Evolutionary conservation across 2,888 invertebrate genomes (phyloP).

Genomic region (Rhingia rostrata): DNA sequence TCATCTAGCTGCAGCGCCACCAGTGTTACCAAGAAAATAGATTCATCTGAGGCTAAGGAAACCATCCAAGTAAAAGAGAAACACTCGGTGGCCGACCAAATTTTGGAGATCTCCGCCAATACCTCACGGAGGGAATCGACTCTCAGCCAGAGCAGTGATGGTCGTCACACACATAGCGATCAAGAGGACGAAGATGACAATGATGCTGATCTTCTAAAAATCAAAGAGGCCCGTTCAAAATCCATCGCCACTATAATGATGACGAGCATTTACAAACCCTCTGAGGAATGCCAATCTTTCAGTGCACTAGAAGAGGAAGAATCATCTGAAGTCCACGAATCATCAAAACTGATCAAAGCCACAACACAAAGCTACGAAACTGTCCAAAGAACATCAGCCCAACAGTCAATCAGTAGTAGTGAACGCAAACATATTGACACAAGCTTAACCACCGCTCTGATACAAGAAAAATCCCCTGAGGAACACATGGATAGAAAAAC

Average conservation of each 20-base stretch:
- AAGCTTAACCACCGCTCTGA: slow-evolving; percentile 13
- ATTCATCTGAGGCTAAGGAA: slow-evolving; percentile 26
- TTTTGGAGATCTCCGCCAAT: slow-evolving; percentile 20
- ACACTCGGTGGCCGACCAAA: slow-evolving; percentile 23
- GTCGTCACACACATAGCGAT: slow-evolving; percentile 79
- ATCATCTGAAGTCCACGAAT: slow-evolving; percentile 66
- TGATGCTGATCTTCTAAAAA: slow-evolving; percentile 75
- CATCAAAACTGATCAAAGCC: slow-evolving; percentile 45
- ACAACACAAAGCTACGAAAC: slow-evolving; percentile 41
- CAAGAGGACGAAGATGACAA: slow-evolving; percentile 79
- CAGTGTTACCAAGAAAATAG: slow-evolving; percentile 30
- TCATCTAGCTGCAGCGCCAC: slow-evolving; percentile 21
- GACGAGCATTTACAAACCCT: slow-evolving; percentile 82
- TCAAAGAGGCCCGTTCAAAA: slow-evolving; percentile 83
- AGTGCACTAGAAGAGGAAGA: slow-evolving; percentile 78
- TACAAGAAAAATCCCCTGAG: slow-evolving; percentile 54
- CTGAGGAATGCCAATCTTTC: slow-evolving; percentile 78
- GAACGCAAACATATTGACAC: slow-evolving; percentile 23
- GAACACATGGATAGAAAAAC: slow-evolving; percentile 83
- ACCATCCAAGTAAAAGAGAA: not conserved
- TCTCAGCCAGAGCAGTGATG: slow-evolving; percentile 80
- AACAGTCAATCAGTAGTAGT: slow-evolving; percentile 55
- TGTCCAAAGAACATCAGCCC: slow-evolving; percentile 14
- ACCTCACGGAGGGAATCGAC: slow-evolving; percentile 78
- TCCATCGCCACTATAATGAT: slow-evolving; percentile 83